Percentiles rank a stretch among this genome's conserved stretches.
These are phyloP conservation scores for Sarotherodon lohbergeri DNA, from an alignment of 2,113 vertebrate genomes.

Conservation along the genomic window DNA sequence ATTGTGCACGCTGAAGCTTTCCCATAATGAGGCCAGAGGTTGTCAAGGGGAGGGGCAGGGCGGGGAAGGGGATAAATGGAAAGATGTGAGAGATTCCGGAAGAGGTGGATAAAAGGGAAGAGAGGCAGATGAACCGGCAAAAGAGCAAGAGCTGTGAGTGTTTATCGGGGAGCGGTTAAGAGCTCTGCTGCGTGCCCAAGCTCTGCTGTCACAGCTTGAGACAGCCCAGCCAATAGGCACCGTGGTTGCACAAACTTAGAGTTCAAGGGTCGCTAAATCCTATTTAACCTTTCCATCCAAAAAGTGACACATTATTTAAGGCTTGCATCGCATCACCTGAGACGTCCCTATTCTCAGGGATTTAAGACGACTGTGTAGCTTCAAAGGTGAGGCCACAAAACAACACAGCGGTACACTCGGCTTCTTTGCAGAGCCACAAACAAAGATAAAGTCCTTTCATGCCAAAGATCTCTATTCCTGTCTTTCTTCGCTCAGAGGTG, in stretches of 20 bases:
- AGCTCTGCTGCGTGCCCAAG: not conserved
- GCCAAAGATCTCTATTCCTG: constrained; percentile 1
- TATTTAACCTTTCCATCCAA: not conserved
- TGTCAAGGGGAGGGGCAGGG: not conserved
- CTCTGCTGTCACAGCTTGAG: not conserved
- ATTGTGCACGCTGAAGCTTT: constrained; percentile 14
- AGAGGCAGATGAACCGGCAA: not conserved
- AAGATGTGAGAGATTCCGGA: constrained; percentile 29
- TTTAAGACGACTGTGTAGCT: not conserved
- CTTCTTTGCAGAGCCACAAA: not conserved
- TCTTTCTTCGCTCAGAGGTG: not conserved
- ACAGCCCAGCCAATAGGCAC: not conserved
- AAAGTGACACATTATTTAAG: not conserved
- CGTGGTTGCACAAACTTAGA: not conserved
- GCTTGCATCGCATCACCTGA: not conserved
- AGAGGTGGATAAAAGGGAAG: not conserved
- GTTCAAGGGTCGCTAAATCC: constrained; percentile 5
- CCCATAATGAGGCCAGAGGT: constrained; percentile 37
- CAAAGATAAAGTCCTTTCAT: constrained; percentile 24
- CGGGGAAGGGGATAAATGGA: not conserved
- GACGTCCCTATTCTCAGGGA: not conserved
- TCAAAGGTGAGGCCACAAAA: not conserved
- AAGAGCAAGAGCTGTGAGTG: not conserved
- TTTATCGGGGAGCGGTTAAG: not conserved
- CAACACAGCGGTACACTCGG: not conserved